phyloP scores from a whole-genome alignment of 2,113 vertebrate genomes.

The Puma concolor region DNA sequence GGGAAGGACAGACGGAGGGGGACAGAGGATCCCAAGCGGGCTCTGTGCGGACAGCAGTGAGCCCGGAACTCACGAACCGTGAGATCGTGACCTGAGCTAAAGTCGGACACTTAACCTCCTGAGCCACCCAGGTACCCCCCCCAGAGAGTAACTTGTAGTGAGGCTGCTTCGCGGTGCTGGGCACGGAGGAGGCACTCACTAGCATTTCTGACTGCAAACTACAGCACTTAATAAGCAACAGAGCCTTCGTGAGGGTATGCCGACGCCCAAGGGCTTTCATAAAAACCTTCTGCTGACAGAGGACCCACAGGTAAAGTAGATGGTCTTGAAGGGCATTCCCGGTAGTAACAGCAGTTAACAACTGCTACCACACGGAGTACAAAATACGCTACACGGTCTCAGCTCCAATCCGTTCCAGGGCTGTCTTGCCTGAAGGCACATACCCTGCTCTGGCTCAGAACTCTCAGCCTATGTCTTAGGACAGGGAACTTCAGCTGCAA shows the following conservation, averaged over 20 bases:
- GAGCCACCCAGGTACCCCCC: no score
- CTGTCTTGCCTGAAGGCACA: neutral
- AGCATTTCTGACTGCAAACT: neutral
- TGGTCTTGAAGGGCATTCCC: neutral
- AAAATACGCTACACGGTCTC: accelerated
- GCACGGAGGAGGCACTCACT: neutral
- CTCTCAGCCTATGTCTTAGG: neutral
- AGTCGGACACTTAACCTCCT: no score
- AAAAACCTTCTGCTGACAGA: neutral
- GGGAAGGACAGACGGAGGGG: no score
- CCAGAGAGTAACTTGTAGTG: neutral
- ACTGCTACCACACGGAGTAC: accelerated
- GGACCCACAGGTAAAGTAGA: neutral
- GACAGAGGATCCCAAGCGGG: no score
- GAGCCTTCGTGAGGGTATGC: neutral
- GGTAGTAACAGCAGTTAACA: accelerated
- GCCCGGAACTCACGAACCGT: no score
- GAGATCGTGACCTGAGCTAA: no score
- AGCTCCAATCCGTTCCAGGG: accelerated
- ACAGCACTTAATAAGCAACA: neutral
- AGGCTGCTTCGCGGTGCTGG: neutral
- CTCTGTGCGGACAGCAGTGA: no score
- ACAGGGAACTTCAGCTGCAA: accelerated
- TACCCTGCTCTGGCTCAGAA: neutral
- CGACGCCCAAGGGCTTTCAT: neutral